Conservation (phyloP, 2,888 invertebrate species). For the Cryptocheilus praepositus region DNA sequence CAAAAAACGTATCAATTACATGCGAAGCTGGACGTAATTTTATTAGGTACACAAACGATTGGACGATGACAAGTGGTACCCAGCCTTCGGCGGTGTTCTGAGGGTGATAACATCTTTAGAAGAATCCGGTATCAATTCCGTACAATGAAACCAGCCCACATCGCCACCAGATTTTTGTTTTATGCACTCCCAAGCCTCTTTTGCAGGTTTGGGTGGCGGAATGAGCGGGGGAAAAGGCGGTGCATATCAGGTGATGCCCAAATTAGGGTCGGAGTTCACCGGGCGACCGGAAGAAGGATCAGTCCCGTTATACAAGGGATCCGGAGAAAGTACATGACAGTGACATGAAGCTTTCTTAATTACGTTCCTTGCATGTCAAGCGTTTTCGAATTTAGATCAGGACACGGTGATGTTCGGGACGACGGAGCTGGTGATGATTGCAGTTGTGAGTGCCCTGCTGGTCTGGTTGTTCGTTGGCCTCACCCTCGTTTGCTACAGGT, state of each 20-base stretch:
- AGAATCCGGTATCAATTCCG: constrained; percentile 58
- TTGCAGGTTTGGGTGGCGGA: constrained; percentile 21
- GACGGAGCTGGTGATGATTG: constrained; percentile 61
- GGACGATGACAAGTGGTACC: constrained; percentile 79
- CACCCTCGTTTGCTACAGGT: constrained; percentile 62
- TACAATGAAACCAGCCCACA: constrained; percentile 6
- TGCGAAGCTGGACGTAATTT: neutral
- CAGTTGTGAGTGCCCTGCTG: constrained; percentile 57
- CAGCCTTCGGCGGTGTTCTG: constrained; percentile 77
- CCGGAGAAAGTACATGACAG: constrained; percentile 30
- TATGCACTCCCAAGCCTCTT: neutral
- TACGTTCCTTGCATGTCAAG: constrained; percentile 1
- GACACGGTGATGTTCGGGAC: constrained; percentile 45
- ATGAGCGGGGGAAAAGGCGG: constrained; percentile 39
- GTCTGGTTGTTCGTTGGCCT: constrained; percentile 65
- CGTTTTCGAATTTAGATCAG: neutral
- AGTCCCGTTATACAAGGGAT: constrained; percentile 48
- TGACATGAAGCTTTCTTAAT: neutral
- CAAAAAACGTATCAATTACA: neutral
- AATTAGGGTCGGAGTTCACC: constrained; percentile 31
- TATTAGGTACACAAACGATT: constrained; percentile 76
- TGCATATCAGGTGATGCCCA: constrained; percentile 56
- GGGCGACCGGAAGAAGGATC: constrained; percentile 29
- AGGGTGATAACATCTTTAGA: constrained; percentile 73
- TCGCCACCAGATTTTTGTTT: neutral